Evolutionary conservation across 1,140 invertebrate species (phyloP), one percentile per base, ranked within the genome.

Genomic region (Asbolus verrucosus): DNA sequence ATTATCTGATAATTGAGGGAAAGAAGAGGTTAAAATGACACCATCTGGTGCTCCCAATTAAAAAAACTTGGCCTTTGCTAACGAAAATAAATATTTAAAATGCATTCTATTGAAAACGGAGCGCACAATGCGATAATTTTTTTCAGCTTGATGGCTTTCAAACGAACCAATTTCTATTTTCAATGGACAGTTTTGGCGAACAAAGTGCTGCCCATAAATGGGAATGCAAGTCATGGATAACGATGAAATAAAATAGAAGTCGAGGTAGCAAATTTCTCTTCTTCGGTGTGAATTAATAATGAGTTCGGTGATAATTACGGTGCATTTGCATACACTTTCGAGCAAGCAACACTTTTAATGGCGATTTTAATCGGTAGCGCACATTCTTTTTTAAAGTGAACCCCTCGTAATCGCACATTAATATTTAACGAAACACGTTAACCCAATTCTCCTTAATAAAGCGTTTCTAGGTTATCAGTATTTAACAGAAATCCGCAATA

Each of bases 101-200:
- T 3, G 33, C 6, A 38, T 9, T 14, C 2, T n/a, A 27, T n/a
- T 21, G 19, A 54, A 24, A 27, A 24, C 21, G 18, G 46, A 27
- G 21, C 46, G 19, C 9, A 54, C n/a, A 54, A 27, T 54, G 13
- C 46, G 46, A 54, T 21, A 11, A 54, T 13, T 54, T 54, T 54
- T 54, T 54, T 41, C n/a, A 46, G 41, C 21, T 21, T 27, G 46
- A 27, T 27, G 18, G 27, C 46, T 54, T 54, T 54, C 46, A 24
- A 54, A 54, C 46, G 46, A 54, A 54, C 46, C 46, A 54, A 54
- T 54, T 54, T 54, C 46, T 54, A 54, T 54, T 54, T 54, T 54
- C 46, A 54, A 54, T 54, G 18, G 46, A 54, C 46, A 54, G 46
- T 54, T 54, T 54, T 54, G 46, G 46, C 19, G 46, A 54, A 54